These are phyloP conservation scores for Notechis scutatus DNA, from an alignment of 2,113 vertebrate species.

Conservation along the genomic window DNA sequence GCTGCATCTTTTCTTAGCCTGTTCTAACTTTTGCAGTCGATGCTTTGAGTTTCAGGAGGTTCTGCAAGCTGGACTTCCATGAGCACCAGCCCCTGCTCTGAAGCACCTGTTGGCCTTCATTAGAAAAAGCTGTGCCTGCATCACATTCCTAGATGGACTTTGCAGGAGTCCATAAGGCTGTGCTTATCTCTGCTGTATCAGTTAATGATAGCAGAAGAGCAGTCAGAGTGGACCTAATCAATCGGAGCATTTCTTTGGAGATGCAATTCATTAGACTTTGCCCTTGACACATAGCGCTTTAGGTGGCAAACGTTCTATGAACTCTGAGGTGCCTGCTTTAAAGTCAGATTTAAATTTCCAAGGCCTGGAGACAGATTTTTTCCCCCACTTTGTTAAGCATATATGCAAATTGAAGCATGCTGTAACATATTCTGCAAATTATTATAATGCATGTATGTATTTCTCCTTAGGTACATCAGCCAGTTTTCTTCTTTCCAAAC, in stretches of 20 bases:
- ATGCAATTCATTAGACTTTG: conserved; percentile 32
- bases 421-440: not conserved
- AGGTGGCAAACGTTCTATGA: not conserved
- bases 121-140: not conserved
- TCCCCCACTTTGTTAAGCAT: not conserved
- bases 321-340: not conserved
- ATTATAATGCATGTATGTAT: not conserved
- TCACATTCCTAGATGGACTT: not conserved
- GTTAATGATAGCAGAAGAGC: not conserved
- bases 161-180: accelerated
- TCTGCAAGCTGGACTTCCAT: not conserved
- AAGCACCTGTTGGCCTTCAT: not conserved
- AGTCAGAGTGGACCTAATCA: not conserved
- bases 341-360: not conserved
- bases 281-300: conserved; percentile 5
- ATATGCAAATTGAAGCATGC: too few relatives aligned
- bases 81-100: not conserved
- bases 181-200: not conserved
- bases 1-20: not conserved
- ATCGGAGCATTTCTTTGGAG: not conserved
- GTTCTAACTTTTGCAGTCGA: not conserved
- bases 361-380: not conserved
- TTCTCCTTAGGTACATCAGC: not conserved
- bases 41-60: not conserved
- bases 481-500: not conserved